Evolutionary conservation across 2,888 invertebrate genomes (phyloP).

Genomic region (Lasioglossum malachurum): DNA sequence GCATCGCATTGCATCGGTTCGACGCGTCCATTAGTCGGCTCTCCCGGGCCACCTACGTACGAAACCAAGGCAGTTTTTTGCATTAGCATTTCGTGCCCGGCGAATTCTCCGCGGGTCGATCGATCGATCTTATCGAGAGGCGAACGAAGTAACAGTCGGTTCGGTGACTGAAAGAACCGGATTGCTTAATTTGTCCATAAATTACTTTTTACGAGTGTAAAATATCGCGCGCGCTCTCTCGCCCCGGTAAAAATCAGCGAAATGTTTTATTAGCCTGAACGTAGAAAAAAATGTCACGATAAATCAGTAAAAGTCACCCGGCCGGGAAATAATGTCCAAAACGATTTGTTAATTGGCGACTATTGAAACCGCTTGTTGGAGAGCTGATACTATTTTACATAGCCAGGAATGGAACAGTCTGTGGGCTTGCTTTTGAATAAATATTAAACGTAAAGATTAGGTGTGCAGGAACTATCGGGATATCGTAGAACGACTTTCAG

Average conservation of each 20-base stretch:
- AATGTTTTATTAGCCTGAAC: not conserved
- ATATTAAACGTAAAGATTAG: not conserved
- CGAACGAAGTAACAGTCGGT: constrained; percentile 56
- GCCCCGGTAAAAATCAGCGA: not conserved
- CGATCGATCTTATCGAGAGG: constrained; percentile 57
- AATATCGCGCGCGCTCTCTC: not conserved
- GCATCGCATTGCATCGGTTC: constrained; percentile 20
- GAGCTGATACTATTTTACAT: too few species aligned
- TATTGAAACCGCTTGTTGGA: not conserved
- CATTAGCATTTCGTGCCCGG: constrained; percentile 25
- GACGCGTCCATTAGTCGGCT: constrained; percentile 71
- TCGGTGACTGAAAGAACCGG: constrained; percentile 41
- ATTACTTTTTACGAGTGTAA: constrained; percentile 4
- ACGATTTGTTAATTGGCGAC: not conserved
- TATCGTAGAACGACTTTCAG: not conserved
- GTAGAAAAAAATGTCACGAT: not conserved
- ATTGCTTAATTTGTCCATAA: constrained; percentile 31
- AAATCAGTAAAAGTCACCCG: not conserved
- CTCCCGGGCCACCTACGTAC: constrained; percentile 63
- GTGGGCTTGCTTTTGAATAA: not conserved
- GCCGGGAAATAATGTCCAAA: not conserved
- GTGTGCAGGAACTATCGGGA: not conserved
- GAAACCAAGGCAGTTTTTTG: constrained; percentile 21
- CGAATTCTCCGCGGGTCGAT: constrained; percentile 54
- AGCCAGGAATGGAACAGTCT: not conserved